Evolutionary conservation across 2,888 invertebrate genomes (phyloP).

Genomic region (Vandiemenella viatica): DNA sequence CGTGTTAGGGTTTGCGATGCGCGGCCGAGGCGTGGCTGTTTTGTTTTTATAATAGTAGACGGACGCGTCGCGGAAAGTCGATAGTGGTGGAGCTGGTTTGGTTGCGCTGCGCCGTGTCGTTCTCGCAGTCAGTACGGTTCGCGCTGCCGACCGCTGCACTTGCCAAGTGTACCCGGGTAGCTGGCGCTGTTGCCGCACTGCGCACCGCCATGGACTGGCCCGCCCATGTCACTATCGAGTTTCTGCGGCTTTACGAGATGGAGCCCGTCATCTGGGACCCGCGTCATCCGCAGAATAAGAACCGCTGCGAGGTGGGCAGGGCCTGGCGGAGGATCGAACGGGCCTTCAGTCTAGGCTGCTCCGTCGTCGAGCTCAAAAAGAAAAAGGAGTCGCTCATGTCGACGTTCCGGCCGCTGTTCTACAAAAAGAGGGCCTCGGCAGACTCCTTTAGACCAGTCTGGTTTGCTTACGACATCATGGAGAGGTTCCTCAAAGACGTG

Average conservation of each 20-base stretch:
- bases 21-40: too few relatives aligned
- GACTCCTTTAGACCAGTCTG: conserved; percentile 28
- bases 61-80: too few relatives aligned
- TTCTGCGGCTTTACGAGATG: conserved; percentile 30
- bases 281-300: conserved; percentile 29
- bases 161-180: not conserved
- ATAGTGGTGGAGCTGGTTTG: too few relatives aligned
- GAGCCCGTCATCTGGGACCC: conserved; percentile 33
- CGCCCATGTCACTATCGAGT: conserved; percentile 23
- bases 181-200: not conserved
- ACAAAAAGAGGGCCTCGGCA: conserved; percentile 23
- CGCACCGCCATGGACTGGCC: not conserved
- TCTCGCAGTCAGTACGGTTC: too few relatives aligned
- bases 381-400: conserved; percentile 36
- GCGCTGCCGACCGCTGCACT: too few relatives aligned
- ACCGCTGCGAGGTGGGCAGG: conserved; percentile 28
- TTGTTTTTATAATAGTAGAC: too few relatives aligned
- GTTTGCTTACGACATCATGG: conserved; percentile 34
- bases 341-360: conserved; percentile 26
- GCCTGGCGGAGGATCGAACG: conserved; percentile 33
- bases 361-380: conserved; percentile 30
- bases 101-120: too few relatives aligned
- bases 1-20: too few relatives aligned
- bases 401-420: conserved; percentile 29
- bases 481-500: conserved; percentile 28